A percentile compares a stretch with the other conserved stretches of the same genome.
Conservation (phyloP, 1,140 invertebrate genomes). For the Eueides isabella region DNA sequence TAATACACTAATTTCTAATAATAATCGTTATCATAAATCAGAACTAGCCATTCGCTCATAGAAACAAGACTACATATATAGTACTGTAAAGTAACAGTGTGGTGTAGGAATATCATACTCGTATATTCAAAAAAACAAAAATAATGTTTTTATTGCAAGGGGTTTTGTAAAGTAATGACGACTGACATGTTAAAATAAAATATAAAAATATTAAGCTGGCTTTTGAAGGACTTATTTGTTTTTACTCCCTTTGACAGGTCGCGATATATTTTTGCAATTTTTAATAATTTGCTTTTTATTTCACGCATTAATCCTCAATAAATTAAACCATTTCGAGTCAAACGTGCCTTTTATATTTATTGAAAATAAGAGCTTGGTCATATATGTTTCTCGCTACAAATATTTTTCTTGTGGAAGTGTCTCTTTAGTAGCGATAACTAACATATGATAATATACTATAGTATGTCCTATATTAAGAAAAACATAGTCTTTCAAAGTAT, state of each 20-base stretch:
- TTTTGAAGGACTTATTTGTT: constrained; percentile 14
- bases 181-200: constrained; percentile 16
- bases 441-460: too few relatives aligned
- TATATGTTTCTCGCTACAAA: too few relatives aligned
- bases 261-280: constrained; percentile 8
- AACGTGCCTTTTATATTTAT: background rate
- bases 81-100: too few relatives aligned
- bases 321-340: background rate
- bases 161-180: constrained; percentile 14
- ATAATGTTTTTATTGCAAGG: background rate
- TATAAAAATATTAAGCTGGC: constrained; percentile 13
- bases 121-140: background rate
- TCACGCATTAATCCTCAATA: background rate
- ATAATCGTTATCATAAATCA: too few relatives aligned
- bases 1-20: too few relatives aligned
- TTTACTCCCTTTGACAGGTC: constrained; percentile 12
- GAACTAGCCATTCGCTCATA: too few relatives aligned
- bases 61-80: background rate
- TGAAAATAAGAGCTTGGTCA: background rate
- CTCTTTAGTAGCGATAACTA: too few relatives aligned
- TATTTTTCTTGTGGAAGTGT: too few relatives aligned
- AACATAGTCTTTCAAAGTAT: too few relatives aligned
- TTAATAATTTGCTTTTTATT: constrained; percentile 3
- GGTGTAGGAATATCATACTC: too few relatives aligned
- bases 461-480: too few relatives aligned